Evolutionary conservation across 2,113 vertebrate genomes (phyloP), one percentile per base, ranked within the genome.

Genomic region (Gracilinanus agilis): DNA sequence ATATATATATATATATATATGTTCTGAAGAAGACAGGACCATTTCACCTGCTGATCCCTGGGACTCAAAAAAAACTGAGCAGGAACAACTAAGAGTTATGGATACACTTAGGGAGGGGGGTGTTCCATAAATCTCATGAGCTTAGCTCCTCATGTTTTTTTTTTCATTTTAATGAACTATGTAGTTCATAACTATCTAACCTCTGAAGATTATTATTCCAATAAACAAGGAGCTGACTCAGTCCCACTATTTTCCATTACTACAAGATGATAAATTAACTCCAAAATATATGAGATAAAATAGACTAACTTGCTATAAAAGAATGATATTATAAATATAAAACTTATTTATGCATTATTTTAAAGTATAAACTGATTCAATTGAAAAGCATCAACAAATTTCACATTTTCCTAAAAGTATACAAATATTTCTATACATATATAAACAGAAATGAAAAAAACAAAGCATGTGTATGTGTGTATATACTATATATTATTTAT

Each of bases 21-120:
- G n/a, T 75, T 5, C 6, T 83, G n/a, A 83, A 27, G 44, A 91
- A 96, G 97, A 97, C 40, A 94, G 96, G 97, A 99, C 99, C 99
- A 98, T 99, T 99, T 99, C 98, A 99, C 99, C 99, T 99, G 98
- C 98, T 98, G 99, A 98, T 98, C 99, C 99, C 98, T 99, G 99
- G 98, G 99, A 99, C 99, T 99, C 99, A 94, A 97, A 98, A 98
- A 98, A 98, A 96, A 97, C 98, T 98, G 96, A 98, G 94, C 90
- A 97, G 97, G 96, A 96, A 98, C 94, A 92, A 94, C 94, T 40
- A 83, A 40, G 16, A 40, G n/a, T 83, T 83, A 83, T 83, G 67
- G 19, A 83, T 40, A 83, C 34, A 40, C 34, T 83, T 83, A 6
- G n/a, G 1, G 2, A 34, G 24, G 25, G 9, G 29, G 16, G 9